Evolutionary conservation across 2,797 vertebrate species (phyloP), one percentile per base, ranked within the genome.

Genomic region (Gambelia wislizenii): DNA sequence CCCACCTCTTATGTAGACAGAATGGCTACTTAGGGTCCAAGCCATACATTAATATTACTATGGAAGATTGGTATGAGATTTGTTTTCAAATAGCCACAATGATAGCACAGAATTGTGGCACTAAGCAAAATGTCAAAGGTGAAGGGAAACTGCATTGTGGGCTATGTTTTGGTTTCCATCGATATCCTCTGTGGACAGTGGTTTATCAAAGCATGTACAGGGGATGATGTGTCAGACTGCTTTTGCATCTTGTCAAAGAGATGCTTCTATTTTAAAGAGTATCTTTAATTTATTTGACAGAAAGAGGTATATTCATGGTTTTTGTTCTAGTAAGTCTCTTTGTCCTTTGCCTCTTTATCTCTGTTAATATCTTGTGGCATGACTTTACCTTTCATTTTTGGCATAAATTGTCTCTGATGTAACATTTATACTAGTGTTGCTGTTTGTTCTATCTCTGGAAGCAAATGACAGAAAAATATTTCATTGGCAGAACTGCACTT

Each of bases 71-170:
- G 33, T 14, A 74, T 59, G 20, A 90, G 47, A 12, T 88, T 84
- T 89, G 83, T 81, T 27, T 69, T 84, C 59, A 77, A 77, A 87
- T 36, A 69, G 61, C 47, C 67, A 54, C 33, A 7, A 12, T 69
- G 76, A 79, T 44, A 81, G 86, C 16, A 14, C 2, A 87, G 20
- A 49, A 52, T 90, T 87, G 84, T 89, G 5, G 74, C 92, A 89
- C 2, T 77, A 12, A 94, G 76, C 74, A 89, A 85, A 93, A 85
- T 67, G 59, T 86, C 86, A 91, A 86, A 92, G 52, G 67, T 76
- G 10, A 81, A 80, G n/a, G 6, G 2, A 91, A 7, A 52, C 4
- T 47, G 12, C 83, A 80, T 4, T 89, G 39, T 83, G 81, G 85
- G 16, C 8, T 49, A 12, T 54, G 44, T 76, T 92, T 94, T 70